phyloP scores from a whole-genome alignment of 2,888 invertebrate species.

The Phengaris arion region DNA sequence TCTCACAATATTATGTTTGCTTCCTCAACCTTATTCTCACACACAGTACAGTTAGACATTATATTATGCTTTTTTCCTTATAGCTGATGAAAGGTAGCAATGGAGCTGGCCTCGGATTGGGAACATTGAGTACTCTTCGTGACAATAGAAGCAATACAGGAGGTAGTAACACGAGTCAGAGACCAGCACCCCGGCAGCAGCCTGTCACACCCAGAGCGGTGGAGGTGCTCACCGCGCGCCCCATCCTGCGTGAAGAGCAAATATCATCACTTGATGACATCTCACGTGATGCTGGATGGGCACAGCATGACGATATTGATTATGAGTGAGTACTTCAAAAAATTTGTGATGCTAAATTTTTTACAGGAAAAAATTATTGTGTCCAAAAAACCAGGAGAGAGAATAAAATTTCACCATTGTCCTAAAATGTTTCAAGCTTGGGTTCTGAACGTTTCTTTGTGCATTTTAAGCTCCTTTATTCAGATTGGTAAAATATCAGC shows the following conservation, averaged over 20 bases:
- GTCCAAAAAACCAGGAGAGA: no score
- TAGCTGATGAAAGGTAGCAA: constrained; percentile 76
- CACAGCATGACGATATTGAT: constrained; percentile 94
- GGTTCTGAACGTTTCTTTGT: no score
- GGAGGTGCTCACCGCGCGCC: constrained; percentile 84
- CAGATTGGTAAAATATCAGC: no score
- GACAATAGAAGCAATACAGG: constrained; percentile 51
- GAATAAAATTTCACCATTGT: no score
- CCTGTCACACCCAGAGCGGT: constrained; percentile 74
- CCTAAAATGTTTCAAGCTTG: no score
- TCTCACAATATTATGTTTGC: no score
- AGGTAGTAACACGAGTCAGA: constrained; percentile 43
- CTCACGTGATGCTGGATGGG: constrained; percentile 94
- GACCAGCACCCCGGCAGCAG: constrained; percentile 47
- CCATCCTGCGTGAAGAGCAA: constrained; percentile 96
- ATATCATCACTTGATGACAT: constrained; percentile 95
- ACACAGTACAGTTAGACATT: no score
- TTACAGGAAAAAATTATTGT: no score
- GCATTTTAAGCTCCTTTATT: no score
- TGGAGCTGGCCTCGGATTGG: constrained; percentile 70
- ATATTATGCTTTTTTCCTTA: constrained; percentile 28
- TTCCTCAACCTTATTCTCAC: no score
- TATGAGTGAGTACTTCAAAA: constrained; percentile 84
- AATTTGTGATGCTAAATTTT: neutral
- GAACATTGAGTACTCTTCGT: constrained; percentile 63